Conservation (phyloP, 2,797 vertebrate genomes). For the Sardinella longiceps region DNA sequence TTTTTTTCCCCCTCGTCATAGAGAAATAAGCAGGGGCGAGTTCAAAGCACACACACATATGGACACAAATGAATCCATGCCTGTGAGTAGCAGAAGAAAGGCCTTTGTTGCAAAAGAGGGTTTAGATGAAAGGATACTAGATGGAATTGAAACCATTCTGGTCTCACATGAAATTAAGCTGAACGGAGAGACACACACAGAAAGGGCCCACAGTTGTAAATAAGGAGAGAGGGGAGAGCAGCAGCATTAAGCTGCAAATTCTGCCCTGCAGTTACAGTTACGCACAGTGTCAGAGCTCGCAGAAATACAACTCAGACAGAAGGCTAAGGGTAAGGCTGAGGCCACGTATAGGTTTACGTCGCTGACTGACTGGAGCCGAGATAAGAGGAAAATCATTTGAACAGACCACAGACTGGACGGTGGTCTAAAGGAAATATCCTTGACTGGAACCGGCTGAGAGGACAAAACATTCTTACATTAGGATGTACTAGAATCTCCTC, state of each 20-base stretch:
- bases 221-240: conserved; percentile 26
- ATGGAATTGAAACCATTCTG: conserved; percentile 64
- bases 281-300: background rate
- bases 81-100: conserved; percentile 58
- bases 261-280: conserved; percentile 1
- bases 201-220: conserved; percentile 35
- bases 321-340: background rate
- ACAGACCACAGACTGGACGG: background rate
- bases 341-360: background rate
- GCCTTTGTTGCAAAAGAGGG: conserved; percentile 39
- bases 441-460: background rate
- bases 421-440: background rate
- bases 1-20: conserved; percentile 38
- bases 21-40: conserved; percentile 52
- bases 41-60: conserved; percentile 66
- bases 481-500: background rate
- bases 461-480: background rate
- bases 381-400: background rate
- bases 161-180: conserved; percentile 58
- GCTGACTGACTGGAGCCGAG: background rate
- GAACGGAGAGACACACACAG: conserved; percentile 40
- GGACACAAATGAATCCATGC: conserved; percentile 65
- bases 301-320: background rate
- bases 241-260: background rate
- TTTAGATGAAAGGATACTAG: conserved; percentile 59